Conservation (phyloP, 1,140 invertebrate species). For the Leptinotarsa lineolata region DNA sequence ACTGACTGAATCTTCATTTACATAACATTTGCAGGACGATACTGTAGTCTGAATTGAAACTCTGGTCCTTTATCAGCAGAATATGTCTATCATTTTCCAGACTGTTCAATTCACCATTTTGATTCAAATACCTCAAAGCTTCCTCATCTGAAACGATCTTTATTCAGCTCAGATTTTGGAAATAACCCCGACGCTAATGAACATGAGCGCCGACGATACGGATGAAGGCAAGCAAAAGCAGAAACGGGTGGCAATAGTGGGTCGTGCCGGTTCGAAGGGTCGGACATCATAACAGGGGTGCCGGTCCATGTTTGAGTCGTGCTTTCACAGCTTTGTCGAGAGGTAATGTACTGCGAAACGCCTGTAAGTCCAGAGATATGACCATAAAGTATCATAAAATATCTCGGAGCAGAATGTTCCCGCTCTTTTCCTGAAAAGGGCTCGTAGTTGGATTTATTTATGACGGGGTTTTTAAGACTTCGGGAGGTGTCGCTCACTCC, state of each 20-base stretch:
- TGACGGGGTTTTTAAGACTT: conserved; percentile 4
- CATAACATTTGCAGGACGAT: too few relatives aligned
- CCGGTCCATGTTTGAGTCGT: conserved; percentile 25
- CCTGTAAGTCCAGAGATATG: conserved; percentile 33
- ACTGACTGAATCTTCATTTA: too few relatives aligned
- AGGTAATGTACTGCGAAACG: conserved; percentile 36
- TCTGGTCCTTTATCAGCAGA: too few relatives aligned
- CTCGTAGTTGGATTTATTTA: neutral
- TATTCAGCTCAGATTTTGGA: neutral
- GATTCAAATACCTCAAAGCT: too few relatives aligned
- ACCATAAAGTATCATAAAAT: conserved; percentile 30
- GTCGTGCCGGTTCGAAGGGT: neutral
- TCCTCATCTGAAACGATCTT: too few relatives aligned
- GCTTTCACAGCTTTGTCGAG: conserved; percentile 32
- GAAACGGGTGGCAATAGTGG: conserved; percentile 1
- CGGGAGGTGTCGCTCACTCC: neutral
- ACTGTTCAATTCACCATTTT: too few relatives aligned
- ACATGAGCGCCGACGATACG: neutral
- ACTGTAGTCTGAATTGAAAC: too few relatives aligned
- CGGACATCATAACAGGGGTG: conserved; percentile 17
- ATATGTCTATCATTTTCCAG: too few relatives aligned
- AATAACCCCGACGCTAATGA: neutral
- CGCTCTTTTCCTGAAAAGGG: conserved; percentile 3
- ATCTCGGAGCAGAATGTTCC: conserved; percentile 14
- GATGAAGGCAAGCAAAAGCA: conserved; percentile 3